phyloP scores from a whole-genome alignment of 2,113 vertebrate genomes.

The Ancistrus triradiatus region DNA sequence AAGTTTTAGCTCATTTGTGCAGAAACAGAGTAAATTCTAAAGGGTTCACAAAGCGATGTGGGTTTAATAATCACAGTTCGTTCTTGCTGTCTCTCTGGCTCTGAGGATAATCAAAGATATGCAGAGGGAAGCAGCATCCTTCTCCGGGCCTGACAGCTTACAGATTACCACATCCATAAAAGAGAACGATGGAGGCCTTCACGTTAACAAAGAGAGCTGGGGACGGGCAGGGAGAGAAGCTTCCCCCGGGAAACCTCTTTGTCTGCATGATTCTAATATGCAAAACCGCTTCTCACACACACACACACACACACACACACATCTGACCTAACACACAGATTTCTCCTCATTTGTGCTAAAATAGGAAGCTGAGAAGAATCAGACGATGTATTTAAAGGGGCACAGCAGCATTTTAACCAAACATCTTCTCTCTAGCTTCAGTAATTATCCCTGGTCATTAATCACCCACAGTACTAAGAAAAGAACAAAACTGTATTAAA shows the following conservation, averaged over 20 bases:
- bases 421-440: too few species aligned
- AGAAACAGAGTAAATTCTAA: too few species aligned
- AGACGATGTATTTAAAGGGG: too few species aligned
- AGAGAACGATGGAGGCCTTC: slow-evolving; percentile 6
- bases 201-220: slow-evolving; percentile 40
- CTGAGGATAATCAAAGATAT: slow-evolving; percentile 15
- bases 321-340: slow-evolving; percentile 24
- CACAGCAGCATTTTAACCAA: too few species aligned
- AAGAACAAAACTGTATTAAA: too few species aligned
- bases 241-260: slow-evolving; percentile 43
- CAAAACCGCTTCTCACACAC: slow-evolving; percentile 31
- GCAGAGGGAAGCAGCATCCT: slow-evolving; percentile 13
- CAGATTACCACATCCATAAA: slow-evolving; percentile 31
- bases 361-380: too few species aligned
- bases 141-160: slow-evolving; percentile 39
- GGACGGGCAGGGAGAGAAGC: slow-evolving; percentile 29
- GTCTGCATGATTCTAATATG: slow-evolving; percentile 39
- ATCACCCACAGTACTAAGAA: too few species aligned
- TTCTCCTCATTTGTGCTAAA: slow-evolving; percentile 9
- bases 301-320: slow-evolving; percentile 25
- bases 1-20: too few species aligned
- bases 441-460: too few species aligned
- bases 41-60: too few species aligned
- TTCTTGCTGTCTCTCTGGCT: neutral
- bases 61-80: too few species aligned